phyloP scores from a whole-genome alignment of 2,113 vertebrate genomes.

The Genyomyrus donnyi region DNA sequence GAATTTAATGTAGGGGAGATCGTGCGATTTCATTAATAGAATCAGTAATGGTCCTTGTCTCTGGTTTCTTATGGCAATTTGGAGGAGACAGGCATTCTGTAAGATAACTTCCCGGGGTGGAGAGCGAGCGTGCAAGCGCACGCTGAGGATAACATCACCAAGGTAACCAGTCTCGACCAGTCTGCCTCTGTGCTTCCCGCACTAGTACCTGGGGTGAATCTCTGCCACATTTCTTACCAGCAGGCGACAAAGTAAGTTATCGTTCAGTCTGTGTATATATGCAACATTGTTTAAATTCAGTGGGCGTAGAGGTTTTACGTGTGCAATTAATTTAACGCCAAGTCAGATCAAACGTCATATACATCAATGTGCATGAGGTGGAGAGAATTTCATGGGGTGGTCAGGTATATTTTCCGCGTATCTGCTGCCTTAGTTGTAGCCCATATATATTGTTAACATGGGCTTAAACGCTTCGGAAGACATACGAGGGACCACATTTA shows the following conservation, averaged over 20 bases:
- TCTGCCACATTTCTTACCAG: slow-evolving; percentile 22
- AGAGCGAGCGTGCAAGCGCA: slow-evolving; percentile 49
- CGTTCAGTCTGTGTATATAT: background rate
- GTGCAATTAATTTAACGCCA: background rate
- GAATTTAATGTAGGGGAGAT: background rate
- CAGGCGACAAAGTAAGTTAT: slow-evolving; percentile 46
- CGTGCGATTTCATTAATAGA: background rate
- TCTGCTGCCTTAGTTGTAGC: background rate
- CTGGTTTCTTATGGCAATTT: background rate
- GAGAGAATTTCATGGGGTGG: background rate
- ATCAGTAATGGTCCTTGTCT: background rate
- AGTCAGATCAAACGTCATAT: background rate
- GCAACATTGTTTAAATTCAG: background rate
- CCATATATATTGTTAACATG: background rate
- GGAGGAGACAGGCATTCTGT: background rate
- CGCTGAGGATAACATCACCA: slow-evolving; percentile 51
- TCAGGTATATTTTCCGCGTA: background rate
- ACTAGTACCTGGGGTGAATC: slow-evolving; percentile 40
- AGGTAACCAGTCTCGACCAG: slow-evolving; percentile 49
- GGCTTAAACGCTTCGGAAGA: background rate
- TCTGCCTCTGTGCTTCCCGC: slow-evolving; percentile 29
- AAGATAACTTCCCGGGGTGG: slow-evolving; percentile 33
- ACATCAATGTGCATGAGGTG: background rate
- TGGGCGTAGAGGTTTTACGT: background rate
- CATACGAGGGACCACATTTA: background rate